Conservation (phyloP, 92 coral and sea anemone genomes). For the Micromussa lordhowensis region DNA sequence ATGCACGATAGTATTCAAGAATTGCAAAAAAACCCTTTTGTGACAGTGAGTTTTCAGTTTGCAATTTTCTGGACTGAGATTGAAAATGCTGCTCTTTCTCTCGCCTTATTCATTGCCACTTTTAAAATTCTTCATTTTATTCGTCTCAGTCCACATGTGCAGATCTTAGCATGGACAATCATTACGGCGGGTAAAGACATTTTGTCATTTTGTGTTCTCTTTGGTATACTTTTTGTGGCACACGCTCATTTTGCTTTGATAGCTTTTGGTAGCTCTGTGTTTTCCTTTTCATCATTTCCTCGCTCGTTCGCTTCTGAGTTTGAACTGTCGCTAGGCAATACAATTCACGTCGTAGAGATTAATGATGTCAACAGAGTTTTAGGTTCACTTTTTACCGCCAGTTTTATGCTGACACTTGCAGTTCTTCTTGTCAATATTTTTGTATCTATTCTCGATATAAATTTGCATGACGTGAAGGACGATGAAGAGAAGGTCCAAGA, state of each 20-base stretch:
- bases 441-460: conserved; percentile 47
- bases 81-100: conserved; percentile 48
- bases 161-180: conserved; percentile 45
- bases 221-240: conserved; percentile 34
- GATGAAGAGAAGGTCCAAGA: conserved; percentile 34
- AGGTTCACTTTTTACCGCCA: conserved; percentile 34
- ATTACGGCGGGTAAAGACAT: conserved; percentile 34
- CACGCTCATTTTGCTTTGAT: conserved; percentile 44
- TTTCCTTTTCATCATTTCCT: conserved; percentile 26
- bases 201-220: conserved; percentile 26
- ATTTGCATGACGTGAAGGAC: conserved; percentile 45
- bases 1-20: conserved; percentile 43
- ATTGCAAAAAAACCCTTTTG: conserved; percentile 46
- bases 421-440: conserved; percentile 55
- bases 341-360: conserved; percentile 30
- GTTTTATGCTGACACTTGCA: conserved; percentile 52
- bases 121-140: conserved; percentile 53
- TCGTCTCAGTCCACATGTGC: conserved; percentile 54
- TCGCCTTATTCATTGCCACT: conserved; percentile 51
- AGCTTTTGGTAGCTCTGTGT: conserved; percentile 46
- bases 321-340: conserved; percentile 49
- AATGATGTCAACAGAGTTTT: conserved; percentile 17
- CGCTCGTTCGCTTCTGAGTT: conserved; percentile 49
- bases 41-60: conserved; percentile 51
- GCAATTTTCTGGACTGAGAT: conserved; percentile 58